phyloP scores from a whole-genome alignment of 1,140 invertebrate genomes.

The Archegozetes longisetosus region DNA sequence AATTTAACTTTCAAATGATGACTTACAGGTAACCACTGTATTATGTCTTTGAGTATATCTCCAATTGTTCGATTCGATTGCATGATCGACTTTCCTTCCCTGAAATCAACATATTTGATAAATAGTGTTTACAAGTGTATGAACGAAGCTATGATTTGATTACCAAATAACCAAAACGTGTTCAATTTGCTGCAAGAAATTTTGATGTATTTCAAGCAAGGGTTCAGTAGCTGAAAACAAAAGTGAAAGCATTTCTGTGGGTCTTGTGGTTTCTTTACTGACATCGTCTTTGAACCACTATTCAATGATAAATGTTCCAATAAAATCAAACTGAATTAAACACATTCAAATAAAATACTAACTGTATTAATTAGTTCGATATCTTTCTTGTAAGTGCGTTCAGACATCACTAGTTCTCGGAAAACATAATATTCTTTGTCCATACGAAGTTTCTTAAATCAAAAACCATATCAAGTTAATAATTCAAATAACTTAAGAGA shows the following conservation, averaged over 20 bases:
- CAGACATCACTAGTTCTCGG: slow-evolving; percentile 87
- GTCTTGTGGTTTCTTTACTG: slow-evolving; percentile 37
- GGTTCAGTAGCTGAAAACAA: slow-evolving; percentile 45
- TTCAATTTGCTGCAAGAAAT: slow-evolving; percentile 50
- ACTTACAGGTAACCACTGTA: slow-evolving; percentile 9
- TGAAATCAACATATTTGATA: slow-evolving; percentile 5
- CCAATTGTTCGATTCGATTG: not conserved
- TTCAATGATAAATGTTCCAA: slow-evolving; percentile 24
- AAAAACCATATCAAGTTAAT: not conserved
- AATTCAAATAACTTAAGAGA: slow-evolving; percentile 2
- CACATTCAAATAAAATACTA: slow-evolving; percentile 25
- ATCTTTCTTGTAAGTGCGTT: slow-evolving; percentile 86
- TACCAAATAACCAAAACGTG: slow-evolving; percentile 45
- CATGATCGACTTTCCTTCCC: not conserved
- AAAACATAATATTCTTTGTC: slow-evolving; percentile 80
- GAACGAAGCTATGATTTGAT: slow-evolving; percentile 24
- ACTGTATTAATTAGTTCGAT: slow-evolving; percentile 75
- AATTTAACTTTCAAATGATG: not conserved
- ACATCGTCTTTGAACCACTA: slow-evolving; percentile 54
- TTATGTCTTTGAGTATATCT: slow-evolving; percentile 4
- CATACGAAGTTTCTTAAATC: slow-evolving; percentile 32
- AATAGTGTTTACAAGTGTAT: not conserved
- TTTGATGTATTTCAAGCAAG: slow-evolving; percentile 45
- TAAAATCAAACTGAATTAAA: not conserved
- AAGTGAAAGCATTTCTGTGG: slow-evolving; percentile 33